These are phyloP conservation scores for Tyrannus savana DNA, from an alignment of 2,113 vertebrate species.

Conservation along the genomic window DNA sequence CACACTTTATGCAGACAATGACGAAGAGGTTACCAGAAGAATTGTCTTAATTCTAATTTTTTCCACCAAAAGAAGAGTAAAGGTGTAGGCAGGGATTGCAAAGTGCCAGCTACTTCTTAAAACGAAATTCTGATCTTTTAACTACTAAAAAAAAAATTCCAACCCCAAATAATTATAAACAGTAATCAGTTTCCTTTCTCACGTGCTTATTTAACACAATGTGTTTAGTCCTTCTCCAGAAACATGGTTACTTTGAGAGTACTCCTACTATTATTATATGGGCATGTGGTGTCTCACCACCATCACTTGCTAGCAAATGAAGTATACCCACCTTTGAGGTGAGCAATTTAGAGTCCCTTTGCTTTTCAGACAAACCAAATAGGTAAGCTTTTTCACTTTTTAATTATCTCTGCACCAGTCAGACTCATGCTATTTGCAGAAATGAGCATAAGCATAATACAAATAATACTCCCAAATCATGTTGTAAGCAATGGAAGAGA, in stretches of 20 bases:
- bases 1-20: background rate
- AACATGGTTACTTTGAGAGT: background rate
- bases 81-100: background rate
- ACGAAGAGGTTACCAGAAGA: background rate
- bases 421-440: background rate
- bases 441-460: background rate
- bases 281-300: rapidly evolving
- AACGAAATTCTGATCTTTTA: background rate
- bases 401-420: background rate
- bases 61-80: background rate
- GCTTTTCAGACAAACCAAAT: background rate
- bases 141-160: background rate
- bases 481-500: background rate
- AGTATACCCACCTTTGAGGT: background rate
- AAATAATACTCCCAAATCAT: background rate
- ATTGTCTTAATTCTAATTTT: background rate
- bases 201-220: background rate
- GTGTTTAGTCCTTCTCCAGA: background rate
- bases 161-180: background rate
- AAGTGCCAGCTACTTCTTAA: background rate
- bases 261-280: background rate
- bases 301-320: background rate
- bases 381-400: background rate
- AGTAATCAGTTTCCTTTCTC: background rate
- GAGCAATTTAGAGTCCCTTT: background rate